Evolutionary conservation across 2,888 invertebrate genomes (phyloP).

Genomic region (Volucella inanis): DNA sequence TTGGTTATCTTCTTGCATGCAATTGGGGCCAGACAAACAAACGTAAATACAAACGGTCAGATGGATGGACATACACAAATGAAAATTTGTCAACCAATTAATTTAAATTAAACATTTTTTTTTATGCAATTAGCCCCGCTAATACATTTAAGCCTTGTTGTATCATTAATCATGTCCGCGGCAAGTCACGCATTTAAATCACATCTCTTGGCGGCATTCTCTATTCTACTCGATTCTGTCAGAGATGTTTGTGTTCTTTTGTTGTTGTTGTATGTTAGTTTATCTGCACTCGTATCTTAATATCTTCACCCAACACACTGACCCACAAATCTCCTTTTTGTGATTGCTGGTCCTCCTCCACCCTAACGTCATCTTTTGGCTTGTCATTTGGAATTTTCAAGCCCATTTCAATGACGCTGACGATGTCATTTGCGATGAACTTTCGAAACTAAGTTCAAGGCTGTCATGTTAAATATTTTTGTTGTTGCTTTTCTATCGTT

Average conservation of each 20-base stretch:
- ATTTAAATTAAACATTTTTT: slow-evolving; percentile 67
- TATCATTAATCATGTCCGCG: slow-evolving; percentile 64
- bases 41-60: no score
- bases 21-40: slow-evolving; percentile 8
- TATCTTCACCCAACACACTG: slow-evolving; percentile 23
- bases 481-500: background rate
- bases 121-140: slow-evolving; percentile 71
- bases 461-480: slow-evolving; percentile 33
- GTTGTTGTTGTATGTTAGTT: background rate
- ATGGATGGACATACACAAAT: no score
- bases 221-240: no score
- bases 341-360: background rate
- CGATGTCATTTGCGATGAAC: slow-evolving; percentile 34
- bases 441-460: slow-evolving; percentile 65
- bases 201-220: slow-evolving; percentile 33
- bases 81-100: slow-evolving; percentile 71
- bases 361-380: slow-evolving; percentile 3
- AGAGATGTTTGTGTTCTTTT: background rate
- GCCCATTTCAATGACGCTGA: background rate
- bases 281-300: no score
- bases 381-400: slow-evolving; percentile 1
- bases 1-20: slow-evolving; percentile 2
- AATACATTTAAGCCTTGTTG: slow-evolving; percentile 68
- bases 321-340: slow-evolving; percentile 36
- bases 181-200: slow-evolving; percentile 68